Evolutionary conservation across 2,888 invertebrate species (phyloP), one percentile per base, ranked within the genome.

Genomic region (Xanthorhoe designata): DNA sequence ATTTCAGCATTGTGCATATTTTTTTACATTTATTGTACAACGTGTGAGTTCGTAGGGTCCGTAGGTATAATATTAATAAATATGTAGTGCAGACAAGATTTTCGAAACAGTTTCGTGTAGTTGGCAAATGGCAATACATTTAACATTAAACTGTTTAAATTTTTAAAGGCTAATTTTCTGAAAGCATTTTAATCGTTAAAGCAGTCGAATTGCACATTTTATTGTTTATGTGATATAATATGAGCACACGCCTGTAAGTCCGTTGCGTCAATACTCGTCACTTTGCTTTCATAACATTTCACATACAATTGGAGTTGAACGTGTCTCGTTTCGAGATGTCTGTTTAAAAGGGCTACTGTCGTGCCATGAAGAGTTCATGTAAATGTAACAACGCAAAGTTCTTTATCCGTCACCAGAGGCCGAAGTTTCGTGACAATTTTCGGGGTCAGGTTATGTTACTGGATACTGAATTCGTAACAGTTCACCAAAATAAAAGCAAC

Each of bases 201-300:
- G 38, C 17, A 15, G 29, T 19, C 15, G 58, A 42, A 29, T 60
- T 32, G 35, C 55, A 47, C 45, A 53, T 61, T 61, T 57, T 58
- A 61, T 62, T 62, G 58, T 66, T 62, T 66, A 51, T 62, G 52
- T 62, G 42, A 66, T 61, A 55, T 59, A 57, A 62, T 55, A 59
- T 62, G 59, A 59, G 59, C 60, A 51, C 45, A 57, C 47, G 51
- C 52, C 66, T 47, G 55, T 50, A 50, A 49, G 55, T 64, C 58
- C 38, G 58, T 69, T 66, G 58, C 68, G 64, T 75, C 66, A 67
- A 56, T 55, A 42, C 38, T 47, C 47, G 17, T 17, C 17, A 68
- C 64, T 64, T n/a, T 67, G 71, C 72, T 76, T 74, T 74, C 69
- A 76, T 74, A 78, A 77, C 59, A 70, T 75, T 76, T 75, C 64